phyloP scores from a whole-genome alignment of 2,888 invertebrate genomes.

The Limnephilus auricula region DNA sequence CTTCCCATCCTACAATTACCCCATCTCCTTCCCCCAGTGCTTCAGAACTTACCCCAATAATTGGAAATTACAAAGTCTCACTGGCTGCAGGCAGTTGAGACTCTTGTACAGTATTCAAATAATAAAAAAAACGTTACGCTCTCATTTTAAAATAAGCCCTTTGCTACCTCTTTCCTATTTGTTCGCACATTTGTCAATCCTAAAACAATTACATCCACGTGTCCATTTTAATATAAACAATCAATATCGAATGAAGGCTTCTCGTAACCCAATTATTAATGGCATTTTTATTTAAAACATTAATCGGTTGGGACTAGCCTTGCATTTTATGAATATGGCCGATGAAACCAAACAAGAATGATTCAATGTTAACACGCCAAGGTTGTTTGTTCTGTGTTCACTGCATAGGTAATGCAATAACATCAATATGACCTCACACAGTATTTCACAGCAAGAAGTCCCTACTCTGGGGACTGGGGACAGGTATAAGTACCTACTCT shows the following conservation, averaged over 20 bases:
- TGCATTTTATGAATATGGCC: background rate
- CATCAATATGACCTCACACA: background rate
- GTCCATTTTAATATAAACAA: background rate
- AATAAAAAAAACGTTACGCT: no score
- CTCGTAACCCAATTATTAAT: background rate
- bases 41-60: no score
- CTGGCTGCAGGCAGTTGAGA: no score
- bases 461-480: background rate
- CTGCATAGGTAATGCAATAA: background rate
- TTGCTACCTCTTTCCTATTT: background rate
- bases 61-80: no score
- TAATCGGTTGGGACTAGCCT: background rate
- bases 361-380: background rate
- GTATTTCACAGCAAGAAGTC: background rate
- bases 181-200: background rate
- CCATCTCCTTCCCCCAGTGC: no score
- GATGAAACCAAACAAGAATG: background rate
- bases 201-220: background rate
- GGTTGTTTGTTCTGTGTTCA: background rate
- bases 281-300: background rate
- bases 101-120: background rate
- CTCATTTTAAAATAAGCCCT: background rate
- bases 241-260: background rate
- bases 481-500: background rate
- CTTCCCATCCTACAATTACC: no score